Evolutionary conservation across 2,113 vertebrate species (phyloP).

Genomic region (mouse (Mus musculus)): DNA sequence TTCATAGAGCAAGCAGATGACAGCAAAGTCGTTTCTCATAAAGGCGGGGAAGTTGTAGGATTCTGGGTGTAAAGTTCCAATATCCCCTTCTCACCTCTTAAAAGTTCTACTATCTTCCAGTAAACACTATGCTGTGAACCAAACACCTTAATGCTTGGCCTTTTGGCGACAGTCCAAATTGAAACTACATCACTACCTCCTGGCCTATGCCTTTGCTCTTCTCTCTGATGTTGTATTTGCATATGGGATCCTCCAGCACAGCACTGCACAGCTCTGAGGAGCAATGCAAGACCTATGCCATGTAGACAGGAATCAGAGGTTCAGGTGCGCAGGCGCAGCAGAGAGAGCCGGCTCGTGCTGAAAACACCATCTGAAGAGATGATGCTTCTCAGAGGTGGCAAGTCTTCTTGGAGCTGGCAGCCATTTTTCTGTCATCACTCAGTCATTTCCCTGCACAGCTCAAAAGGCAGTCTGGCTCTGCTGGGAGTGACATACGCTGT

Average conservation of each 20-base stretch:
- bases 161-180: not conserved
- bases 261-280: not conserved
- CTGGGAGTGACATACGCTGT: not conserved
- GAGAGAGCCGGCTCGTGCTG: not conserved
- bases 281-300: too few species aligned
- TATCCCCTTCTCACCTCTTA: too few species aligned
- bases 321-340: not conserved
- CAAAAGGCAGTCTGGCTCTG: constrained; percentile 42
- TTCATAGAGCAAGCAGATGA: not conserved
- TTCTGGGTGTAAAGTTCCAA: not conserved
- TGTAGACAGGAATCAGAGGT: not conserved
- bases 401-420: constrained; percentile 1
- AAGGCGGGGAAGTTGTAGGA: not conserved
- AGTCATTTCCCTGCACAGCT: constrained; percentile 12
- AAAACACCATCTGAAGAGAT: not conserved
- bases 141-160: not conserved
- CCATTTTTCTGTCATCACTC: constrained; percentile 52
- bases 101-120: not conserved
- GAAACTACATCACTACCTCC: not conserved
- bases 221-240: not conserved
- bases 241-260: not conserved
- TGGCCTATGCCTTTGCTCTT: not conserved
- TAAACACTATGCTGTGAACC: too few species aligned
- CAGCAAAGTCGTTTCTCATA: not conserved
- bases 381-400: not conserved